A percentile compares a stretch with the other conserved stretches of the same genome.
Conservation (phyloP, 2,888 invertebrate genomes). For the Thereva unica region DNA sequence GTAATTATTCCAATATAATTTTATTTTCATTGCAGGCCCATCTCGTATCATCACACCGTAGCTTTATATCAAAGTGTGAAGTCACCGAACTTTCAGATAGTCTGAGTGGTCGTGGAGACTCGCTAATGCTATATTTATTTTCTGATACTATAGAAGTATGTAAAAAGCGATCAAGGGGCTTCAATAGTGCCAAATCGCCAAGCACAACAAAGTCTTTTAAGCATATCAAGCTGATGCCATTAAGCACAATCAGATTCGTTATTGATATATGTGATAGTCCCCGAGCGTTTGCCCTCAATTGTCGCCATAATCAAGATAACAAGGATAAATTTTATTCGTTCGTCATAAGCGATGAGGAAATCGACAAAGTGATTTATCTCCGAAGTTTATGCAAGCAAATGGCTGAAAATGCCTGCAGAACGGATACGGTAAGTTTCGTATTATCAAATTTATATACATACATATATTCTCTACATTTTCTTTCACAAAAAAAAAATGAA, state of each 20-base stretch:
- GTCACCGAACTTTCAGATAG: slow-evolving; percentile 85
- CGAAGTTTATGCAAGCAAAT: slow-evolving; percentile 84
- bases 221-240: slow-evolving; percentile 85
- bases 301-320: slow-evolving; percentile 80
- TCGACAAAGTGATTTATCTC: slow-evolving; percentile 80
- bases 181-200: slow-evolving; percentile 72
- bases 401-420: slow-evolving; percentile 89
- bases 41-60: slow-evolving; percentile 89
- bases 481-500: neutral
- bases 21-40: slow-evolving; percentile 69
- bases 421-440: slow-evolving; percentile 77
- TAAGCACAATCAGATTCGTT: slow-evolving; percentile 87
- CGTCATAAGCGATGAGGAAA: slow-evolving; percentile 80
- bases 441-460: too few species aligned
- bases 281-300: slow-evolving; percentile 87
- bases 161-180: slow-evolving; percentile 79
- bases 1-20: slow-evolving; percentile 17
- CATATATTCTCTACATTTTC: slow-evolving; percentile 2
- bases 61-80: slow-evolving; percentile 84
- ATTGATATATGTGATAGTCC: slow-evolving; percentile 89
- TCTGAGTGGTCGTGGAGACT: slow-evolving; percentile 83
- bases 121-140: slow-evolving; percentile 88
- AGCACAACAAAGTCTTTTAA: slow-evolving; percentile 83
- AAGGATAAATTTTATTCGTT: slow-evolving; percentile 90
- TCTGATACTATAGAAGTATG: slow-evolving; percentile 93